Evolutionary conservation across 2,113 vertebrate genomes (phyloP), one percentile per base, ranked within the genome.

Genomic region (Columba janthina): DNA sequence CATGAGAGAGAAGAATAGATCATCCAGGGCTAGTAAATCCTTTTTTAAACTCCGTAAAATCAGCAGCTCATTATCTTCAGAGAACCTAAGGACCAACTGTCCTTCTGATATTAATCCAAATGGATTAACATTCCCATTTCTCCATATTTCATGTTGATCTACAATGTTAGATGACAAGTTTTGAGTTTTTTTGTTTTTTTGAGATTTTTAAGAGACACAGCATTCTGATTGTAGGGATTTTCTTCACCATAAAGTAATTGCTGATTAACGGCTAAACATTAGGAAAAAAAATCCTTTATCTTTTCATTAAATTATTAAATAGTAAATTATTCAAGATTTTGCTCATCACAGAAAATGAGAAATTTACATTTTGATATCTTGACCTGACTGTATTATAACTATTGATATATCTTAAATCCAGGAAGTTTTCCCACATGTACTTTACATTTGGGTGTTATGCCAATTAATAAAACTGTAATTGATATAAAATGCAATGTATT

Each of bases 301-400:
- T 57, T 84, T 15, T 60, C 57, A 92, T 38, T 29, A 53, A 66
- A 78, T 24, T 85, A 46, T 24, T 75, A 44, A 81, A 48, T 1
- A 71, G 15, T 62, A 58, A 61, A 57, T 70, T 5, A 70, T 36
- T 74, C 31, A 74, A 54, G 28, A 61, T 53, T 66, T 36, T 6
- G 0, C 3, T 25, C 7, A 44, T 16, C 1, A n/a, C 5, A 75
- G 25, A 26, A 80, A 42, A 17, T 2, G 5, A 28, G 4, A 40
- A 79, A 61, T 4, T 28, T 62, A 26, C 4, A 51, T 60, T 72
- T 64, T 36, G 8, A 17, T 83, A 5, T 73, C 66, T 36, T 86
- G 29, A 88, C 61, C 11, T 53, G 32, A 56, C 24, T 65, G 19
- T 71, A 9, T 4, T 70, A 51, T 53, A 40, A 10, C 6, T 70